Percentiles rank a stretch among this genome's conserved stretches.
Conservation (phyloP, 1,140 invertebrate species). For the Meloidogyne hapla region DNA sequence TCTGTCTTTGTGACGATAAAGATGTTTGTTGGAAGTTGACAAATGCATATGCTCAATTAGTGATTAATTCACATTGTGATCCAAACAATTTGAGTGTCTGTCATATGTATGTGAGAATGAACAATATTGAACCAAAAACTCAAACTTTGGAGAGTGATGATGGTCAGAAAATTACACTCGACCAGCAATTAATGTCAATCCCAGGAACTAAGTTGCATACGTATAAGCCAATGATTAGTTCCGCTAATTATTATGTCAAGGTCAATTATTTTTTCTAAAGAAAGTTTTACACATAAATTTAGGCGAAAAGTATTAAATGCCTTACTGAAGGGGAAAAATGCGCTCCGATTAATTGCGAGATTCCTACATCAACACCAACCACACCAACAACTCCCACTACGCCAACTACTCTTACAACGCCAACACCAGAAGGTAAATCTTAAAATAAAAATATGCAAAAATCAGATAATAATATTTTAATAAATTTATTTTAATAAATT, state of each 20-base stretch:
- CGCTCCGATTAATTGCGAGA: not conserved
- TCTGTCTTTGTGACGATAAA: not conserved
- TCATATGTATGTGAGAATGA: slow-evolving; percentile 9
- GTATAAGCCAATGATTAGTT: slow-evolving; percentile 10
- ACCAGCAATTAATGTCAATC: not conserved
- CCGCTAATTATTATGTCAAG: slow-evolving; percentile 2
- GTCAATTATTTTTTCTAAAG: not conserved
- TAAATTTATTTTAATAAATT: too few relatives aligned
- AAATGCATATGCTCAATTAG: not conserved
- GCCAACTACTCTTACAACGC: not conserved
- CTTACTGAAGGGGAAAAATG: not conserved
- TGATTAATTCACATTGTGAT: slow-evolving; percentile 15
- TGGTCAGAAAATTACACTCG: slow-evolving; percentile 1
- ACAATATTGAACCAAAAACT: slow-evolving; percentile 15
- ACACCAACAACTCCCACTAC: not conserved
- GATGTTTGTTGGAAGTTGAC: slow-evolving; percentile 1
- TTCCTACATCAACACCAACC: not conserved
- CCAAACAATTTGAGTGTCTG: slow-evolving; percentile 8
- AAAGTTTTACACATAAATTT: not conserved
- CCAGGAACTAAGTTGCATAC: not conserved
- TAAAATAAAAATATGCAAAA: not conserved
- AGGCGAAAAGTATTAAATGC: slow-evolving; percentile 3
- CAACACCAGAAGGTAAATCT: not conserved
- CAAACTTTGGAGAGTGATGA: slow-evolving; percentile 5
- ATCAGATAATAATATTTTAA: too few relatives aligned